Evolutionary conservation across 2,113 vertebrate genomes (phyloP).

Genomic region (Paralichthys olivaceus): DNA sequence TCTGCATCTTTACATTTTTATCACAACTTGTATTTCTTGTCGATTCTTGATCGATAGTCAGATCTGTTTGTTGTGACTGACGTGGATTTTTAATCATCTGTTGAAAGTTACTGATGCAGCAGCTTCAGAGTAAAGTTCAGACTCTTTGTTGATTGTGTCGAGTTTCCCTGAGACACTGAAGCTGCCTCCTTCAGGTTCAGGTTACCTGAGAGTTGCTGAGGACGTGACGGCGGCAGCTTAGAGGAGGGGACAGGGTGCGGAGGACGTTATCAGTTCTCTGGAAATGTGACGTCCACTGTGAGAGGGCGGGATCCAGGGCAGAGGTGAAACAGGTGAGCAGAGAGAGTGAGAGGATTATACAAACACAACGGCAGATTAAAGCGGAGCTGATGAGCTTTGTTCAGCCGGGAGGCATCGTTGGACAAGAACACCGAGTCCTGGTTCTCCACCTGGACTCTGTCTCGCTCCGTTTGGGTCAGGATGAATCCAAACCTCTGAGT

Average conservation of each 20-base stretch:
- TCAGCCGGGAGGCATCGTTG: not conserved
- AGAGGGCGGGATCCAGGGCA: conserved; percentile 11
- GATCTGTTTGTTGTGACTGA: too few species aligned
- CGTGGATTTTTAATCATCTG: too few species aligned
- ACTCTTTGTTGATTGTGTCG: conserved; percentile 3
- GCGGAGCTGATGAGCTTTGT: not conserved
- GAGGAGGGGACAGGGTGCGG: conserved; percentile 52
- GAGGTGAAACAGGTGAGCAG: conserved; percentile 45
- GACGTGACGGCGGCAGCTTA: not conserved
- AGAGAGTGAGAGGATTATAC: conserved; percentile 10
- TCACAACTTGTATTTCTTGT: not conserved
- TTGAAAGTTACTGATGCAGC: not conserved
- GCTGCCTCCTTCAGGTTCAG: conserved; percentile 5
- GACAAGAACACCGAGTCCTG: not conserved
- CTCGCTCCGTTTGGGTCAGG: too few species aligned
- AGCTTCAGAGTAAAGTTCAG: not conserved
- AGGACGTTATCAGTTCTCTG: conserved; percentile 50
- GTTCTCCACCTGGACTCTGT: not conserved
- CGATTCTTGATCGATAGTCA: too few species aligned
- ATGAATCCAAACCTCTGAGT: not conserved
- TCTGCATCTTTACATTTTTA: not conserved
- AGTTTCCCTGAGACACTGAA: conserved; percentile 19
- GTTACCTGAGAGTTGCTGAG: conserved; percentile 28
- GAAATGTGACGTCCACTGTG: not conserved
- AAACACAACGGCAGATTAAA: conserved; percentile 18